Percentiles rank a stretch among this genome's conserved stretches.
Evolutionary conservation across 2,888 invertebrate genomes (phyloP).

Genomic region (Lasioglossum figueresi): DNA sequence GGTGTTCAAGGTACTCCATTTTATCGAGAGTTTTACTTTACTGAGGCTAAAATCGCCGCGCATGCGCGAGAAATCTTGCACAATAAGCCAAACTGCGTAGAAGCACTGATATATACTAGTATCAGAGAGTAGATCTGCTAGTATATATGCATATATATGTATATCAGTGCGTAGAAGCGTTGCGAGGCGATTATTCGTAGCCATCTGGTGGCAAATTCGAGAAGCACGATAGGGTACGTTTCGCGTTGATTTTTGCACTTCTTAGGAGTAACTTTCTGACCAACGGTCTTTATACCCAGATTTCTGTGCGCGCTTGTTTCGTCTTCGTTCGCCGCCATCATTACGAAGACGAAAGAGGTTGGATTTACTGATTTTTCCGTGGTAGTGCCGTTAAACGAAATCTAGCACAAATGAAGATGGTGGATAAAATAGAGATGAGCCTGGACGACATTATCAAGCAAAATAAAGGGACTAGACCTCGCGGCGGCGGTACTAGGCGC

Average conservation of each 20-base stretch:
- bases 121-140: too few species aligned
- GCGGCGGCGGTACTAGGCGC: slow-evolving; percentile 85
- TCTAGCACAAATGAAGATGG: slow-evolving; percentile 87
- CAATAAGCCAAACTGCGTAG: too few species aligned
- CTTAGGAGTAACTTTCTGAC: neutral
- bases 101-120: too few species aligned
- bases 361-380: slow-evolving; percentile 61
- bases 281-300: slow-evolving; percentile 58
- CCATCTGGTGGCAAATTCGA: neutral
- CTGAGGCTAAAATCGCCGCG: too few species aligned
- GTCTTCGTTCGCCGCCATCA: slow-evolving; percentile 70
- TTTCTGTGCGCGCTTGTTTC: slow-evolving; percentile 65
- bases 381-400: slow-evolving; percentile 39
- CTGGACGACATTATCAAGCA: slow-evolving; percentile 98
- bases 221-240: neutral
- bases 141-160: too few species aligned
- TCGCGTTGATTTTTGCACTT: neutral
- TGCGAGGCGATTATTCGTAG: neutral
- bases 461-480: slow-evolving; percentile 89
- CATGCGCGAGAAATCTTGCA: too few species aligned
- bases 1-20: too few species aligned
- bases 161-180: too few species aligned
- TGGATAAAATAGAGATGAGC: slow-evolving; percentile 98
- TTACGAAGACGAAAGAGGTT: slow-evolving; percentile 66
- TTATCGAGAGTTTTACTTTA: too few species aligned